phyloP scores from a whole-genome alignment of 2,113 vertebrate genomes.

The Hypanus sabinus region DNA sequence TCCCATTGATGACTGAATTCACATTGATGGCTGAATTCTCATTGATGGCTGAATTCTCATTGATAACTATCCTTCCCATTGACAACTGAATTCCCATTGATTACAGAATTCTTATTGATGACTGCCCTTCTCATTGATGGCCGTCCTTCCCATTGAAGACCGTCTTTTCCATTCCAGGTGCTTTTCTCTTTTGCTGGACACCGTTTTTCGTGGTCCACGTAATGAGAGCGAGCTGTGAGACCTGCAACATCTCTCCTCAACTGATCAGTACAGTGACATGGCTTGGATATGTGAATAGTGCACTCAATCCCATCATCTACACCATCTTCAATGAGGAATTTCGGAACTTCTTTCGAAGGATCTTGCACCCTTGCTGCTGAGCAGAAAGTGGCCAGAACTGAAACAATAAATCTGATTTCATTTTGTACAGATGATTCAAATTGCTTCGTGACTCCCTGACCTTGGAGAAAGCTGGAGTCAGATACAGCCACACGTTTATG shows the following conservation, averaged over 20 bases:
- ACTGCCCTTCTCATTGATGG: background rate
- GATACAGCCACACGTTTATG: no score
- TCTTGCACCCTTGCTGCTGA: slow-evolving; percentile 61
- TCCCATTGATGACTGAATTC: no score
- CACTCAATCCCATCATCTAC: slow-evolving; percentile 88
- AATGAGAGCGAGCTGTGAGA: slow-evolving; percentile 67
- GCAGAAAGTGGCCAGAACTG: accelerated
- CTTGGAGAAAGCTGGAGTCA: background rate
- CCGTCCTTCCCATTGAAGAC: background rate
- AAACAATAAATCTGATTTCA: background rate
- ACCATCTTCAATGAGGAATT: slow-evolving; percentile 86
- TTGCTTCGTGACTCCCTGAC: slow-evolving; percentile 38
- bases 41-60: no score
- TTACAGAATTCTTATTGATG: no score
- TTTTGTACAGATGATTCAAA: slow-evolving; percentile 52
- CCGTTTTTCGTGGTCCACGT: slow-evolving; percentile 92
- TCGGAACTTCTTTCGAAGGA: slow-evolving; percentile 77
- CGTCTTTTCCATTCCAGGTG: slow-evolving; percentile 55
- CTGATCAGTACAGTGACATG: slow-evolving; percentile 88
- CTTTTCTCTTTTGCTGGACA: slow-evolving; percentile 91
- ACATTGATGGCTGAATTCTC: no score
- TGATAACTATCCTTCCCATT: no score
- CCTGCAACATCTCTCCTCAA: slow-evolving; percentile 64
- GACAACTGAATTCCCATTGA: no score
- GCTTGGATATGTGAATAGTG: slow-evolving; percentile 92